Conservation (phyloP, 2,888 invertebrate species). For the Dicyrtomina minuta region DNA sequence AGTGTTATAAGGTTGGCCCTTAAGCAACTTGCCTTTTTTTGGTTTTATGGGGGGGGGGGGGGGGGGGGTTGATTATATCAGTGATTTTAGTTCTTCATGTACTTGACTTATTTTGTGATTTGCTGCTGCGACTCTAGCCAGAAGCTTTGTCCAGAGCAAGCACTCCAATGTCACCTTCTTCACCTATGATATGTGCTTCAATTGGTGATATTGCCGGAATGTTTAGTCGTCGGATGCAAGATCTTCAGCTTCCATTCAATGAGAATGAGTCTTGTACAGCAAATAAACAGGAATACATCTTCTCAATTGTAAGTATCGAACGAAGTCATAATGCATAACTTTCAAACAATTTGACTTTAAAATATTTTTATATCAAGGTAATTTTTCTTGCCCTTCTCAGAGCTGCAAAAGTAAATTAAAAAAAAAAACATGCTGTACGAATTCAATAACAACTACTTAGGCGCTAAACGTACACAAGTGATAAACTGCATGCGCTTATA, state of each 20-base stretch:
- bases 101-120: not conserved
- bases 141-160: constrained; percentile 81
- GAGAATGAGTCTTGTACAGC: constrained; percentile 84
- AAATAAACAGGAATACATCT: constrained; percentile 83
- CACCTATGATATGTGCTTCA: constrained; percentile 58
- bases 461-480: too few relatives aligned
- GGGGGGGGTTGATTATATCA: too few relatives aligned
- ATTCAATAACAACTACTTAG: too few relatives aligned
- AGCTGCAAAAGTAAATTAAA: too few relatives aligned
- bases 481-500: too few relatives aligned
- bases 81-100: not conserved
- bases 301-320: constrained; percentile 73
- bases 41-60: too few relatives aligned
- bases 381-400: too few relatives aligned
- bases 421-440: too few relatives aligned
- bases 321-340: too few relatives aligned
- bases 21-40: too few relatives aligned
- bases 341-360: too few relatives aligned
- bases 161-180: constrained; percentile 78
- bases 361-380: too few relatives aligned
- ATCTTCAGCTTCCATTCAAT: constrained; percentile 68
- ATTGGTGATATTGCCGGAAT: constrained; percentile 60
- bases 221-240: constrained; percentile 56
- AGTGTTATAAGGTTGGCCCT: constrained; percentile 71
- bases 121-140: constrained; percentile 60